A percentile compares a stretch with the other conserved stretches of the same genome.
phyloP scores from a whole-genome alignment of 1,140 invertebrate species.

The Homarus americanus region DNA sequence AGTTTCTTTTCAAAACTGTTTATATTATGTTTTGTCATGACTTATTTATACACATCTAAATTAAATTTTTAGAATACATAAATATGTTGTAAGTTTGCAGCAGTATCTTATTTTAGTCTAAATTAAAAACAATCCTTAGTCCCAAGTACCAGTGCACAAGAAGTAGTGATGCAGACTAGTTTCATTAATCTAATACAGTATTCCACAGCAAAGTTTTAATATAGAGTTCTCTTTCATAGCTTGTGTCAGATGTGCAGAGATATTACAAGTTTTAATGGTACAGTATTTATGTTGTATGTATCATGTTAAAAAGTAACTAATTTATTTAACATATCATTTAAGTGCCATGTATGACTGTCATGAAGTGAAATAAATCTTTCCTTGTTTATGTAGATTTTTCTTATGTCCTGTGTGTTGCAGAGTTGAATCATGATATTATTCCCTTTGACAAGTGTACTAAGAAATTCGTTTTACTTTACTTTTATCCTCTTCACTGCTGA shows the following conservation, averaged over 20 bases:
- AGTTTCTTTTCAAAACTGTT: not conserved
- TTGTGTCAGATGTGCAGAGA: constrained; percentile 26
- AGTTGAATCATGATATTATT: no score
- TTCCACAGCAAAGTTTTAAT: not conserved
- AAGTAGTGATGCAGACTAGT: not conserved
- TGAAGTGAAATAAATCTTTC: constrained; percentile 47
- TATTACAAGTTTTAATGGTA: constrained; percentile 17
- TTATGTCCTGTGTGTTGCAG: not conserved
- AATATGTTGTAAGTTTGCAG: no score
- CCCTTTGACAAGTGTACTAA: no score
- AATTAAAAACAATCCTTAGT: not conserved
- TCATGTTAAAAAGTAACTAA: constrained; percentile 42
- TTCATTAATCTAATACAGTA: not conserved
- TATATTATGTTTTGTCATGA: not conserved
- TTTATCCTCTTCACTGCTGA: no score
- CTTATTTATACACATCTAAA: not conserved
- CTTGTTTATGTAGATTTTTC: constrained; percentile 21
- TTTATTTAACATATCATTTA: constrained; percentile 67
- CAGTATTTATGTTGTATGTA: constrained; percentile 41
- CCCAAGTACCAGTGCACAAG: constrained; percentile 33
- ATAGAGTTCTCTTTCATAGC: constrained; percentile 22
- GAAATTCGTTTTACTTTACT: no score
- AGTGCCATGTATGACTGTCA: constrained; percentile 64
- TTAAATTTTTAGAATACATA: not conserved
- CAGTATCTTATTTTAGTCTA: no score